These are phyloP conservation scores for Bombus breviceps DNA, from an alignment of 1,140 invertebrate species.

Conservation along the genomic window DNA sequence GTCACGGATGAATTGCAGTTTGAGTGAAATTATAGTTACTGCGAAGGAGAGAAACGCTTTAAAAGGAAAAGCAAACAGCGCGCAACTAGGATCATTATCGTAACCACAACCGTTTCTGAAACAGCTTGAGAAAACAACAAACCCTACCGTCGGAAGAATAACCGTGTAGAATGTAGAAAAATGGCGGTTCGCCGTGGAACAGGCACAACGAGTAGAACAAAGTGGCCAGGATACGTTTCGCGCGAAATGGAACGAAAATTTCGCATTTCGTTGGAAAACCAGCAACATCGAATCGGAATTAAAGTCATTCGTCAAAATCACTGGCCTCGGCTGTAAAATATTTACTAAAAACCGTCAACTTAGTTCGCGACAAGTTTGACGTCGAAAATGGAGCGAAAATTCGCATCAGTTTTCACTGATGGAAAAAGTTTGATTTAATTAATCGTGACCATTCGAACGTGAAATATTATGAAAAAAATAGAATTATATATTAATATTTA, in stretches of 20 bases:
- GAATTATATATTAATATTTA: not conserved
- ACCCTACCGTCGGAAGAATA: not conserved
- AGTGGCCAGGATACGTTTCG: not conserved
- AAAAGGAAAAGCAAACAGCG: conserved; percentile 15
- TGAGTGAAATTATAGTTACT: conserved; percentile 24
- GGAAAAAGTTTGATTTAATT: conserved; percentile 21
- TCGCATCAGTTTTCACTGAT: not conserved
- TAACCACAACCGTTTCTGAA: conserved; percentile 44
- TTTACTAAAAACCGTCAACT: conserved; percentile 20
- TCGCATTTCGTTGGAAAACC: not conserved
- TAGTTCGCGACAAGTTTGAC: not conserved
- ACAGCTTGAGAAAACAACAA: conserved; percentile 31
- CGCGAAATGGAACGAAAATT: conserved; percentile 15
- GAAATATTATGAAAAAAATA: not conserved
- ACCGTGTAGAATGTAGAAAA: conserved; percentile 12
- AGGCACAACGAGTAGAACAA: too few relatives aligned
- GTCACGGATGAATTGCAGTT: conserved; percentile 20
- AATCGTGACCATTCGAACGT: not conserved
- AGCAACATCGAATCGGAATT: conserved; percentile 11
- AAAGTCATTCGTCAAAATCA: conserved; percentile 38
- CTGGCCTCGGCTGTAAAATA: not conserved
- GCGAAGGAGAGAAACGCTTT: not conserved
- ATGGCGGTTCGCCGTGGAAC: not conserved
- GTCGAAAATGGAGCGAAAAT: conserved; percentile 16
- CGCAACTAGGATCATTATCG: conserved; percentile 37